Conservation (phyloP, 2,113 vertebrate genomes). For the Girardinichthys multiradiatus region DNA sequence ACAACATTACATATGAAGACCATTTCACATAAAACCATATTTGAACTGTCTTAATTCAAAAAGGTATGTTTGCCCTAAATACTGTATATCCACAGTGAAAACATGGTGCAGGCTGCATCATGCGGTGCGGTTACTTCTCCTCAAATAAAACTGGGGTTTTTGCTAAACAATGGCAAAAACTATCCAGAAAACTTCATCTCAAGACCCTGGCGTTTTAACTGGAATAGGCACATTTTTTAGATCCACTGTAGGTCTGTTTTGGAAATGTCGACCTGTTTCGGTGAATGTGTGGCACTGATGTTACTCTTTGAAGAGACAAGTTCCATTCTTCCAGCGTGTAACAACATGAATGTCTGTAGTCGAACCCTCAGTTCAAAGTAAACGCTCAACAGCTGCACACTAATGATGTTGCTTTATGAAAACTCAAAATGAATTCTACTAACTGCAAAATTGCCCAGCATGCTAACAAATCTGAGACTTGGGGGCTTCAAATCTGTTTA, state of each 20-base stretch:
- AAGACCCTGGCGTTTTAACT: neutral
- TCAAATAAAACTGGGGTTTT: neutral
- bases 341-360: slow-evolving; percentile 37
- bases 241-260: neutral
- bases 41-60: neutral
- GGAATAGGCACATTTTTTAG: neutral
- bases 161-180: too few relatives aligned
- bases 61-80: neutral
- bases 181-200: too few relatives aligned
- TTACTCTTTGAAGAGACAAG: slow-evolving; percentile 7
- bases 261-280: neutral
- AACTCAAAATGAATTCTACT: slow-evolving; percentile 19
- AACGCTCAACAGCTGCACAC: slow-evolving; percentile 45
- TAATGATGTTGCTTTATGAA: slow-evolving; percentile 36
- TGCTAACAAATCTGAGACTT: slow-evolving; percentile 33
- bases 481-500: slow-evolving; percentile 47
- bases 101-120: neutral
- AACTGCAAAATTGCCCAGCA: slow-evolving; percentile 32
- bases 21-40: neutral
- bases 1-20: too few relatives aligned
- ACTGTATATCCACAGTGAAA: neutral
- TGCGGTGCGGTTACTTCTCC: neutral
- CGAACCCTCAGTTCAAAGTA: slow-evolving; percentile 44
- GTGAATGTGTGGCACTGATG: neutral
- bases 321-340: neutral